Evolutionary conservation across 2,888 invertebrate species (phyloP).

Genomic region (Parnassius mnemosyne): DNA sequence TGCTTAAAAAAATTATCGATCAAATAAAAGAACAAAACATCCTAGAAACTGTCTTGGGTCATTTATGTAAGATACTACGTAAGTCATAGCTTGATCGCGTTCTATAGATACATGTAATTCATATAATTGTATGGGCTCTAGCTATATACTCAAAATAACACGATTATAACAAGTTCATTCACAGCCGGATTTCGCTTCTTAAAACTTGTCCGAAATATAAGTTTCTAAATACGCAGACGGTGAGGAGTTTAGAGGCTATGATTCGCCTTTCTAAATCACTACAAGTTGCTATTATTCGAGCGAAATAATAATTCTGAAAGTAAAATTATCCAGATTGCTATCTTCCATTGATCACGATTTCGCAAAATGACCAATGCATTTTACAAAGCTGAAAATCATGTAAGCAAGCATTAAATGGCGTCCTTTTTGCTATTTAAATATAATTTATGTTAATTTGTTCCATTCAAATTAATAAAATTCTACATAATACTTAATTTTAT

Average conservation of each 20-base stretch:
- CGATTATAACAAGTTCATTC: slow-evolving; percentile 8
- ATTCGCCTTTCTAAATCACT: slow-evolving; percentile 19
- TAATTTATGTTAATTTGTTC: too few relatives aligned
- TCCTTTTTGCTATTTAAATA: too few relatives aligned
- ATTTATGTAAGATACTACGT: too few relatives aligned
- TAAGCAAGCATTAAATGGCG: too few relatives aligned
- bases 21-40: too few relatives aligned
- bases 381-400: too few relatives aligned
- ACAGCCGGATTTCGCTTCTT: slow-evolving; percentile 14
- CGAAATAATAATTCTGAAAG: neutral
- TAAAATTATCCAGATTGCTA: neutral
- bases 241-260: neutral
- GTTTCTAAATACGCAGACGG: slow-evolving; percentile 15
- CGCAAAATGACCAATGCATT: too few relatives aligned
- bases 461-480: too few relatives aligned
- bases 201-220: slow-evolving; percentile 15
- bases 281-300: neutral
- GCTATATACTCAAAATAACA: neutral
- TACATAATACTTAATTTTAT: too few relatives aligned
- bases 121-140: slow-evolving; percentile 1
- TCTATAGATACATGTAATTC: neutral
- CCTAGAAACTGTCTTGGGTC: too few relatives aligned
- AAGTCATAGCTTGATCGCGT: too few relatives aligned
- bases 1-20: too few relatives aligned
- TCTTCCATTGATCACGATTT: neutral